Conservation (phyloP, 2,888 invertebrate genomes). For the Eupithecia vulgata region DNA sequence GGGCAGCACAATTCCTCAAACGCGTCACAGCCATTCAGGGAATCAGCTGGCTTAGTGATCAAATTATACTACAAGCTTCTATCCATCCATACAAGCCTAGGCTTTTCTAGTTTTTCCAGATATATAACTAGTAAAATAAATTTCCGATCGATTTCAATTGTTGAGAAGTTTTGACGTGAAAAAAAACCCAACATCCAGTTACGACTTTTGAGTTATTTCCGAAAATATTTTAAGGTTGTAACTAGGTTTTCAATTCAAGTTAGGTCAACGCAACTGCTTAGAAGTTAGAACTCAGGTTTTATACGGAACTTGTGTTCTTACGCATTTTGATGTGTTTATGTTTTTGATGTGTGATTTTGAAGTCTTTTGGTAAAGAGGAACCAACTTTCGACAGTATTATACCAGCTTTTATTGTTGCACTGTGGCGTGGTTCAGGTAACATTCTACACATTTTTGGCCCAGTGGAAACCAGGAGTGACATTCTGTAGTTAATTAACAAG, state of each 20-base stretch:
- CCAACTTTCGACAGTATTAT: too few species aligned
- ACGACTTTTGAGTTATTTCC: background rate
- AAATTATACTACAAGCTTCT: background rate
- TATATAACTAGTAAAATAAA: background rate
- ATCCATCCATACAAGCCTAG: too few species aligned
- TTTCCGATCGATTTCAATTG: background rate
- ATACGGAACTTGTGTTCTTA: too few species aligned
- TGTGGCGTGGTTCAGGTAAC: conserved; percentile 38
- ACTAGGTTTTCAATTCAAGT: background rate
- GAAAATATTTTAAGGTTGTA: background rate
- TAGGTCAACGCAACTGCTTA: too few species aligned
- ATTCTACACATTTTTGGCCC: conserved; percentile 45
- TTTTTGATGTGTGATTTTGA: too few species aligned
- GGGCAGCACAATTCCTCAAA: conserved; percentile 39
- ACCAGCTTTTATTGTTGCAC: conserved; percentile 4
- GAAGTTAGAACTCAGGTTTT: too few species aligned
- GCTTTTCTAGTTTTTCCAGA: background rate
- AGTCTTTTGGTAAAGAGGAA: too few species aligned
- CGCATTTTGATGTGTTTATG: too few species aligned
- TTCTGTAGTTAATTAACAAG: conserved; percentile 47
- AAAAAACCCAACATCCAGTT: background rate
- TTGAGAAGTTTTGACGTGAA: background rate
- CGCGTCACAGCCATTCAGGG: conserved; percentile 10
- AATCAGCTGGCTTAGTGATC: conserved; percentile 10
- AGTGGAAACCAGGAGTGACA: conserved; percentile 43